Evolutionary conservation across 2,113 vertebrate species (phyloP), one percentile per base, ranked within the genome.

Genomic region (Catagonus wagneri): DNA sequence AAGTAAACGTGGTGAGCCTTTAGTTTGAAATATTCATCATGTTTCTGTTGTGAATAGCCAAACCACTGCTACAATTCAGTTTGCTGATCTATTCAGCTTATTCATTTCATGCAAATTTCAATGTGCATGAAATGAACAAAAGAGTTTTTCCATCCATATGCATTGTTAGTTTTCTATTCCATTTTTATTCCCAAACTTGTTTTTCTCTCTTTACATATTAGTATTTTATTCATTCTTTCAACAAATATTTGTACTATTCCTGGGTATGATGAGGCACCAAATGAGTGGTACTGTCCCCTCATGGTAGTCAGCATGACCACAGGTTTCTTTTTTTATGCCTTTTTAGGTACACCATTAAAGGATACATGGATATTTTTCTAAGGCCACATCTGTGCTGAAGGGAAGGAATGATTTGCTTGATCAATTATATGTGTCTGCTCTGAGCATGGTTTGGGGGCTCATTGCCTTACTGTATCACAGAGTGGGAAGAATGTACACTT

Each of bases 61-160:
- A 92, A 78, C 56, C 71, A 88, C 54, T 86, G 74, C 87, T 95
- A 84, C 96, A 97, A 96, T 96, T 93, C 94, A 92, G 86, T 92
- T 84, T 90, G 65, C 94, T 89, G 6, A 39, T 89, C 95, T 96
- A 94, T 96, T 96, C 85, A 96, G 68, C n/a, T 93, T 93, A 93
- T 96, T 98, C 95, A 97, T 96, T 97, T 95, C 78, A 97, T 97
- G 96, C 95, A 97, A 97, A 97, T 97, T 91, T 75, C 93, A 96
- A 83, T 92, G 89, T 86, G 80, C 87, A 84, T 68, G 60, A 97
- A 95, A 95, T 95, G 95, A 96, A 97, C 92, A 97, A 97, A 96
- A 88, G 78, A 87, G 54, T 90, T 96, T 95, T 96, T 84, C 85
- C 85, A 63, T 97, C 97, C 15, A 27, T 85, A 75, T 93, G 91